Evolutionary conservation across 2,797 vertebrate species (phyloP).

Genomic region (Anolis apletophallus): DNA sequence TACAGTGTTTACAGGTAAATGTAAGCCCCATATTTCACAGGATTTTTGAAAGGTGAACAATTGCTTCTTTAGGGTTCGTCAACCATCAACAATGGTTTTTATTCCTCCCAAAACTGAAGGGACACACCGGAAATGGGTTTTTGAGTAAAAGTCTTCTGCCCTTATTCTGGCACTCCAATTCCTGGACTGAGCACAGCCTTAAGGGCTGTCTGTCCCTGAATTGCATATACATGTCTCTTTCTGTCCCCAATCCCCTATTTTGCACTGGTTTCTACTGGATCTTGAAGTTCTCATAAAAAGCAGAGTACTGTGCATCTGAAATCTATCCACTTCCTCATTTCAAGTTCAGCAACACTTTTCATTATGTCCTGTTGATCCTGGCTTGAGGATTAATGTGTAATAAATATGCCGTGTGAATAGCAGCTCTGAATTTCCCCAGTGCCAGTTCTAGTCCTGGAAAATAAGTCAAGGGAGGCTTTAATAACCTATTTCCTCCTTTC

Average conservation of each 20-base stretch:
- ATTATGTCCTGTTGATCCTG: not conserved
- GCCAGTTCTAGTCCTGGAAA: not conserved
- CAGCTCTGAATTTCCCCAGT: not conserved
- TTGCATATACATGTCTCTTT: not conserved
- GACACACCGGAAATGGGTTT: too few relatives aligned
- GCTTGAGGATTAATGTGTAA: not conserved
- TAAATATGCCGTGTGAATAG: not conserved
- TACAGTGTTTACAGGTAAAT: too few relatives aligned
- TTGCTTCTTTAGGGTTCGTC: not conserved
- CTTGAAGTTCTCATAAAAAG: not conserved
- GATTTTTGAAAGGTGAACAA: too few relatives aligned
- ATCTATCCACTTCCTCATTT: not conserved
- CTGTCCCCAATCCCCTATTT: not conserved
- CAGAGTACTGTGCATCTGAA: not conserved
- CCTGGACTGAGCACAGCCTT: not conserved
- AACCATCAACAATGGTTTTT: not conserved
- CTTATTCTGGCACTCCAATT: not conserved
- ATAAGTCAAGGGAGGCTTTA: too few relatives aligned
- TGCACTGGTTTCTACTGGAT: not conserved
- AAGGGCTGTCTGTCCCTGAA: not conserved
- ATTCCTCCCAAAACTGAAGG: not conserved
- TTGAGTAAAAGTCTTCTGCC: not conserved
- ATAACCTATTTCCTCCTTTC: not conserved
- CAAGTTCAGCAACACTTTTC: not conserved
- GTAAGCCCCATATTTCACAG: too few relatives aligned